Evolutionary conservation across 2,113 vertebrate species (phyloP), one percentile per base, ranked within the genome.

Genomic region (Eulemur macaco): DNA sequence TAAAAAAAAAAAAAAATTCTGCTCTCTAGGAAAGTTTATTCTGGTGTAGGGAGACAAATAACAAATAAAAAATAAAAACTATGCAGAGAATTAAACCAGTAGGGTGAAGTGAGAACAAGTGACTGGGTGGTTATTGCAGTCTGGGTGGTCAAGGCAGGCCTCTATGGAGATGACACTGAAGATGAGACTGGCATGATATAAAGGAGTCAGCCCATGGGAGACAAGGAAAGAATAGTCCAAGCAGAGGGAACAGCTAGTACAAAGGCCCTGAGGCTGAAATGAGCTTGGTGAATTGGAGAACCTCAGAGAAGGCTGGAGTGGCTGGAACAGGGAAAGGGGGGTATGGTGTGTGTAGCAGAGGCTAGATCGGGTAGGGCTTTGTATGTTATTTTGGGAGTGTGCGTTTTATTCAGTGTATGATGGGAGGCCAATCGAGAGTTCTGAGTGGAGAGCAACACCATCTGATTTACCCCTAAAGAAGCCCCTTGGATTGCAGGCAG

Each of bases 1-100:
- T n/a, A 68, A 68, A 68, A 66, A 66, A 17, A n/a, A 66, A 34
- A 64, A 64, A 50, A 50, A 50, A 50, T 14, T 34, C 60, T 63
- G 12, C 56, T 21, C 31, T 71, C 63, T 66, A 50, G 71, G 29
- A 74, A 68, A 15, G 93, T 94, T 84, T 81, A 64, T 68, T 93
- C 52, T 52, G 23, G 31, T 69, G 34, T 47, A 81, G 2, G 25
- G 29, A 71, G 78, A 82, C 27, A 80, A 90, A 45, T 31, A 88
- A 83, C 23, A 63, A 71, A 71, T 21, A 60, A 56, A 45, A 80
- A 58, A 39, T 78, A 69, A 87, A 94, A 87, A 27, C 63, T 42
- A 64, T 27, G 17, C 25, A 85, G 66, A 89, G 56, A 56, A 60
- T 91, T 39, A 91, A 56, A 58, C 8, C 25, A 29, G 45, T 27